Evolutionary conservation across 1,140 invertebrate genomes (phyloP).

Genomic region (Araneus ventricosus): DNA sequence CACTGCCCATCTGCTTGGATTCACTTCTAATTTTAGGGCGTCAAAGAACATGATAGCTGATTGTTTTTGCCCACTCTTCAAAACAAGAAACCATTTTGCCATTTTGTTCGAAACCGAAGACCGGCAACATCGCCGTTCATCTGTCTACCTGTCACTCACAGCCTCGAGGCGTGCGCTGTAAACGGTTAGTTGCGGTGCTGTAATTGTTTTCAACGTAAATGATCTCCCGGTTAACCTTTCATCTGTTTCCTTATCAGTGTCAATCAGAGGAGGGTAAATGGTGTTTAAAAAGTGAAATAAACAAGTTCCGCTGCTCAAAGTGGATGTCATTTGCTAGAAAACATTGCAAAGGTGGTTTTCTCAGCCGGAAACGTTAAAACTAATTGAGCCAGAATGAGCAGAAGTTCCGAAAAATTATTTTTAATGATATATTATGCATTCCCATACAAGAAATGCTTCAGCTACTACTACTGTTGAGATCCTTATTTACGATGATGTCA

Average conservation of each 20-base stretch:
- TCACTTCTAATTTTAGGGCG: background rate
- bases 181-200: conserved; percentile 33
- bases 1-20: background rate
- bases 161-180: background rate
- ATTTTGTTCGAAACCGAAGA: background rate
- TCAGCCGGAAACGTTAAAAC: background rate
- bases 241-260: conserved; percentile 21
- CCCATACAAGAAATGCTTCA: background rate
- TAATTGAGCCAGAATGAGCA: background rate
- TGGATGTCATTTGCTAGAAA: background rate
- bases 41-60: conserved; percentile 8
- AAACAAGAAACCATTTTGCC: background rate
- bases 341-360: background rate
- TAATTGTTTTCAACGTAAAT: conserved; percentile 49
- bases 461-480: background rate
- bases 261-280: conserved; percentile 24
- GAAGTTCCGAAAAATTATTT: background rate
- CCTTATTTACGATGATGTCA: background rate
- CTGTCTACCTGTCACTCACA: conserved; percentile 26
- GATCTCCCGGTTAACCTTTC: conserved; percentile 26
- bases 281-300: conserved; percentile 17
- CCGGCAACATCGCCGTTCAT: conserved; percentile 12
- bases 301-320: background rate
- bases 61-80: conserved; percentile 1
- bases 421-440: background rate